A percentile compares a stretch with the other conserved stretches of the same genome.
Evolutionary conservation across 1,140 invertebrate species (phyloP).

Genomic region (Calliphora vicina): DNA sequence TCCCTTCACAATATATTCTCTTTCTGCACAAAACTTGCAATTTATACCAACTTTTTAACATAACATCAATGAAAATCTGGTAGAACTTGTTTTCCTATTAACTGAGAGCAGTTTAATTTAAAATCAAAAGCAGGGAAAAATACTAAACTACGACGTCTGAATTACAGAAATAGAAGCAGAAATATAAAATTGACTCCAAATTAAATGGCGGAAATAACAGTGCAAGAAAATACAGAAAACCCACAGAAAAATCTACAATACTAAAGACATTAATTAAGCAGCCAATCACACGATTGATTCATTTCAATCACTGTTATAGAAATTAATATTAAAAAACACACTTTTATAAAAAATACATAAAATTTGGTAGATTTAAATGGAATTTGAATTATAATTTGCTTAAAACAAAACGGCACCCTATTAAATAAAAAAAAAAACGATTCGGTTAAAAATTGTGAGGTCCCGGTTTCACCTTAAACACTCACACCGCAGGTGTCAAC

Average conservation of each 20-base stretch:
- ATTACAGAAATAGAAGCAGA: background rate
- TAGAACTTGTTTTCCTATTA: background rate
- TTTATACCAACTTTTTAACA: background rate
- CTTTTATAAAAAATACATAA: too few species aligned
- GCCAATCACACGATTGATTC: background rate
- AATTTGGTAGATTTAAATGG: background rate
- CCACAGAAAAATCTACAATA: too few species aligned
- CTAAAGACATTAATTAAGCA: background rate
- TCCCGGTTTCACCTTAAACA: slow-evolving; percentile 3
- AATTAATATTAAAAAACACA: too few species aligned
- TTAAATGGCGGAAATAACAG: background rate
- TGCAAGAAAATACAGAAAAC: background rate
- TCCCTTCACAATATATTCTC: background rate
- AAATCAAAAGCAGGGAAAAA: background rate
- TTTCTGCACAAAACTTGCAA: background rate
- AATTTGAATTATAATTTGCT: background rate
- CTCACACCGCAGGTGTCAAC: slow-evolving; percentile 58
- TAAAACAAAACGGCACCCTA: background rate
- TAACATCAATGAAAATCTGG: background rate
- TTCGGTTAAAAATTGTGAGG: background rate
- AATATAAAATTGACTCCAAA: background rate
- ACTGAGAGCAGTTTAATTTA: background rate
- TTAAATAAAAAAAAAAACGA: background rate
- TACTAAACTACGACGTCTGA: background rate
- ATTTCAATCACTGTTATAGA: background rate